Percentiles rank a stretch among this genome's conserved stretches.
These are phyloP conservation scores for Actinopyga echinites DNA, from an alignment of 53 echinoderm and acorn worm species.

Conservation along the genomic window DNA sequence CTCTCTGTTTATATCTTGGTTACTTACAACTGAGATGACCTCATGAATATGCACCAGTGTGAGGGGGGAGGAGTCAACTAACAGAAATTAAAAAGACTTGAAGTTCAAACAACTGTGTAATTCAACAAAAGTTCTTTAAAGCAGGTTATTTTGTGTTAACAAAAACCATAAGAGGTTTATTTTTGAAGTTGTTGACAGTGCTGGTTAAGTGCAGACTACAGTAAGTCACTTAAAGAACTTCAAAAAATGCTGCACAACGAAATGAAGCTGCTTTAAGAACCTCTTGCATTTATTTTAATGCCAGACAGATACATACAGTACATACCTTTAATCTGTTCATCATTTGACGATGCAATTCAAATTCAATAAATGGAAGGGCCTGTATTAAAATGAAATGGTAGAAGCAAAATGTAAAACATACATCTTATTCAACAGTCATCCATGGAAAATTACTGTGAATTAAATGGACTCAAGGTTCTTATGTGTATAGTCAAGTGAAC, in stretches of 20 bases:
- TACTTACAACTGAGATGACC: no score
- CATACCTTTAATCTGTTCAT: constrained; percentile 96
- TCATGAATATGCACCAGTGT: no score
- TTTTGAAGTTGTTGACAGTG: not conserved
- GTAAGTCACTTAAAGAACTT: no score
- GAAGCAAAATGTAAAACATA: not conserved
- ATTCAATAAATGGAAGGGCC: constrained; percentile 98
- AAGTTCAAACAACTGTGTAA: not conserved
- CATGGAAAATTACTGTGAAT: not conserved
- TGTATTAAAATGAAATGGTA: constrained; percentile 9
- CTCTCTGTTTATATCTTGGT: no score
- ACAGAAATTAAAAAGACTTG: no score
- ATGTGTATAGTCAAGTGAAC: no score
- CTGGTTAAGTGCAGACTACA: no score
- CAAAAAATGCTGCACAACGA: no score
- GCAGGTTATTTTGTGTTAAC: not conserved
- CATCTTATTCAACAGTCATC: not conserved
- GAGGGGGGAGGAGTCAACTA: no score
- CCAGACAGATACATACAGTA: not conserved
- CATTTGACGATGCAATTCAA: constrained; percentile 88
- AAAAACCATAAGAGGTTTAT: not conserved
- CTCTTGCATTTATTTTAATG: not conserved
- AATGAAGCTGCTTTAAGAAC: no score
- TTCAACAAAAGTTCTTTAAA: not conserved
- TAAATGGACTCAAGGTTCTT: no score